Evolutionary conservation across 1,140 invertebrate genomes (phyloP).

Genomic region (Bicyclus anynana): DNA sequence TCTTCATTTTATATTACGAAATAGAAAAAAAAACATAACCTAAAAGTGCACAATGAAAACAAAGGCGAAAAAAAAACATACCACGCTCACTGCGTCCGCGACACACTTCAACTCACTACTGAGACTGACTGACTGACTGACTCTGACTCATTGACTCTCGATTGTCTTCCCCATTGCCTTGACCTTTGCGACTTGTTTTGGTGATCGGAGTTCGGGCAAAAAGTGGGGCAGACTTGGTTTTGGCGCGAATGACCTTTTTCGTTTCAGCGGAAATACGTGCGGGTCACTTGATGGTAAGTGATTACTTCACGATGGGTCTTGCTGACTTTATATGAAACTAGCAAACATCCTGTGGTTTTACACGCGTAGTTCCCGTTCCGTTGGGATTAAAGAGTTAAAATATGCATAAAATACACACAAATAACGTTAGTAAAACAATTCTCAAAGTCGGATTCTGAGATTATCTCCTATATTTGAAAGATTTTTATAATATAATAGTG

Average conservation of each 20-base stretch:
- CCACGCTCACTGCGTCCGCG: constrained; percentile 1
- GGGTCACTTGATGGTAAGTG: no score
- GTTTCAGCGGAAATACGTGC: background rate
- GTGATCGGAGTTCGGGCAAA: background rate
- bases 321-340: no score
- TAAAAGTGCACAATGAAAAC: background rate
- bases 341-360: no score
- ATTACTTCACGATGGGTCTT: no score
- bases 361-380: no score
- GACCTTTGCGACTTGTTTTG: constrained; percentile 8
- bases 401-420: no score
- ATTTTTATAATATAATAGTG: no score
- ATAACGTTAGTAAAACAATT: no score
- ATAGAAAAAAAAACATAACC: background rate
- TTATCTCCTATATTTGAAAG: no score
- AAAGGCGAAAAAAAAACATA: constrained; percentile 1
- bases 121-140: constrained; percentile 6
- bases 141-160: constrained; percentile 9
- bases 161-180: constrained; percentile 8
- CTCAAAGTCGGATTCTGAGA: no score
- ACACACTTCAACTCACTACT: constrained; percentile 3
- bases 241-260: background rate
- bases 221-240: background rate
- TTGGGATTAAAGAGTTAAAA: no score
- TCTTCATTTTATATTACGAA: no score